These are phyloP conservation scores for Polyergus mexicanus DNA, from an alignment of 1,140 invertebrate genomes.

Conservation along the genomic window DNA sequence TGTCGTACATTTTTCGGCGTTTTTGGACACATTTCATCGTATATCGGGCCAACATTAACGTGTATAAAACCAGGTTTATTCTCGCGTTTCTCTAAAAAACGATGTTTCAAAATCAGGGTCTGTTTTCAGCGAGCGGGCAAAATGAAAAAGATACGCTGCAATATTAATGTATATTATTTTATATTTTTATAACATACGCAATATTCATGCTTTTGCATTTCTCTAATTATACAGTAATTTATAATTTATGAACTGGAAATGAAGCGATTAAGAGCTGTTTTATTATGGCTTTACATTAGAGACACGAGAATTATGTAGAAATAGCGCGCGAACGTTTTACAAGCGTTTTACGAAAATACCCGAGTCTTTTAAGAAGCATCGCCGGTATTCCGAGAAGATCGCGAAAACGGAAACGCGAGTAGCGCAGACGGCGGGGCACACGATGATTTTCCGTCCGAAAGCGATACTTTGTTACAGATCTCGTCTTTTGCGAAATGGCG, in stretches of 20 bases:
- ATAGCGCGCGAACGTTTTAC: conserved; percentile 8
- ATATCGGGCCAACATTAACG: conserved; percentile 13
- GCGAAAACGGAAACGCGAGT: conserved; percentile 34
- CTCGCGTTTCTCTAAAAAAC: not conserved
- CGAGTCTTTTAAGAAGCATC: conserved; percentile 36
- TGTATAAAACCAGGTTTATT: conserved; percentile 32
- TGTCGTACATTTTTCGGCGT: conserved; percentile 21
- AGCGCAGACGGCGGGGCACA: conserved; percentile 18
- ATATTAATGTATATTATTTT: not conserved
- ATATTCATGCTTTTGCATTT: not conserved
- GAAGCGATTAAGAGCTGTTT: not conserved
- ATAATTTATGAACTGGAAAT: not conserved
- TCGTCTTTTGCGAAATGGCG: conserved; percentile 67
- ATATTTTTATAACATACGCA: not conserved
- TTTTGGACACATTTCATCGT: conserved; percentile 44
- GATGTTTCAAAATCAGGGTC: not conserved
- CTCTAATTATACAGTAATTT: not conserved
- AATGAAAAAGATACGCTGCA: not conserved
- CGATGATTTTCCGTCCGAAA: conserved; percentile 62
- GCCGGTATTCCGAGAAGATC: conserved; percentile 3
- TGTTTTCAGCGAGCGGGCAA: not conserved
- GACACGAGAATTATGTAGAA: conserved; percentile 14
- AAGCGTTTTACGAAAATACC: conserved; percentile 45
- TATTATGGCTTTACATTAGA: conserved; percentile 5
- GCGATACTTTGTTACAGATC: conserved; percentile 68